Base-by-base conservation (phyloP, 1,140 invertebrate species). In the Bradynema listronoti region DNA sequence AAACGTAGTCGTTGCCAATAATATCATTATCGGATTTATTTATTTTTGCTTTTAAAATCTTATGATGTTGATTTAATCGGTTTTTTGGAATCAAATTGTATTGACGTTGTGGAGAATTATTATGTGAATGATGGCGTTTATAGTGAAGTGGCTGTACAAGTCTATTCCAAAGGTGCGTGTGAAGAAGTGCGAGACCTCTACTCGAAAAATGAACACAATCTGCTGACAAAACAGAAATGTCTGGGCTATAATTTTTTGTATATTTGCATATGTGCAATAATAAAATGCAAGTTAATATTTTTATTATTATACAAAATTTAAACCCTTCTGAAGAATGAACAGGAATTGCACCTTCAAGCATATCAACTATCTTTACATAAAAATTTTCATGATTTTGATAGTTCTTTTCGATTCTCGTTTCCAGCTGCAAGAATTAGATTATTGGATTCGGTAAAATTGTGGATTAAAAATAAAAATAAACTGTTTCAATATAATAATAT, bases 201-300 rank as follows among this genome's bases (percentile, higher is more conserved):
- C 41, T 43, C 6, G 62, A 66, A 19, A 63, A 42, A 27, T 63
- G 61, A 7, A 68, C 32, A 41, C 61, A 63, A 36, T 63, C 61
- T 1, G 63, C n/a, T 1, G 19, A 39, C n/a, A 63, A 43, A 24
- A 68, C 34, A 9, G 61, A 63, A 1, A 63, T 46, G 51, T 63
- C 61, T 14, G 56, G 47, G 14, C 61, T 63, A 30, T 32, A 66
- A 45, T n/a, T n/a, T n/a, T n/a, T n/a, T n/a, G n/a, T n/a, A n/a
- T n/a, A n/a, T n/a, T n/a, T n/a, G n/a, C 4, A n/a, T 50, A 11
- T 1, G 6, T 51, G 5, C n/a, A 4, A 27, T 16, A 11, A 1
- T 55, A 14, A 54, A 5, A 14, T 54, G 39, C 4, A 2, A 4
- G 22, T 4, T 1, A 39, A 39, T 11, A 11, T 39, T 39, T 19